Conservation (phyloP, 2,888 invertebrate species). For the Hetaerina titia region DNA sequence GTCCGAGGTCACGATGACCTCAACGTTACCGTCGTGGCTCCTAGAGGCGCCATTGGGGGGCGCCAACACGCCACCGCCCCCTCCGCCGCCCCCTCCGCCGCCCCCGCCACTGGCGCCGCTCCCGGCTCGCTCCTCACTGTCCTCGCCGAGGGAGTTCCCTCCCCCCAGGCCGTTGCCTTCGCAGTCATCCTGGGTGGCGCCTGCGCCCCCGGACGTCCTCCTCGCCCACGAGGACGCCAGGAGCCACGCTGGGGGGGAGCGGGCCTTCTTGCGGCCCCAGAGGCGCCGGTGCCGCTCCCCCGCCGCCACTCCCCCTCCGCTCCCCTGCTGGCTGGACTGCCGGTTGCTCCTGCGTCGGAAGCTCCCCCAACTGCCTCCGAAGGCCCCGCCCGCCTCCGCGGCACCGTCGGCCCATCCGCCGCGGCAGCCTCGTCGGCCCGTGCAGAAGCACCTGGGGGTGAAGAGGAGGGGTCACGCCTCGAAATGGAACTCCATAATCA, state of each 20-base stretch:
- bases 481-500: background rate
- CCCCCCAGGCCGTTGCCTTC: slow-evolving; percentile 27
- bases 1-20: slow-evolving; percentile 60
- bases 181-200: background rate
- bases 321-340: background rate
- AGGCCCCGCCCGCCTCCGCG: background rate
- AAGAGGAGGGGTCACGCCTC: background rate
- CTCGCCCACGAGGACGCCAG: slow-evolving; percentile 47
- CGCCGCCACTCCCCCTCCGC: background rate
- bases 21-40: slow-evolving; percentile 42
- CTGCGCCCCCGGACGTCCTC: slow-evolving; percentile 39
- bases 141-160: slow-evolving; percentile 48
- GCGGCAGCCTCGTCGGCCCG: background rate
- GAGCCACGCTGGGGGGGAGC: slow-evolving; percentile 41
- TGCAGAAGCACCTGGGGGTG: slow-evolving; percentile 39
- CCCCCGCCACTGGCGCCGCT: background rate
- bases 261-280: background rate
- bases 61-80: background rate
- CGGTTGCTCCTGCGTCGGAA: slow-evolving; percentile 47
- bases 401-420: slow-evolving; percentile 9
- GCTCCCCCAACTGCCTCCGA: slow-evolving; percentile 43
- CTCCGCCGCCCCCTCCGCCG: slow-evolving; percentile 14
- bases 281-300: slow-evolving; percentile 23
- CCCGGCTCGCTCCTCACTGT: slow-evolving; percentile 25
- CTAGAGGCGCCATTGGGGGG: background rate